Evolutionary conservation across 2,888 invertebrate genomes (phyloP), one percentile per base, ranked within the genome.

Genomic region (Pyrgus malvae): DNA sequence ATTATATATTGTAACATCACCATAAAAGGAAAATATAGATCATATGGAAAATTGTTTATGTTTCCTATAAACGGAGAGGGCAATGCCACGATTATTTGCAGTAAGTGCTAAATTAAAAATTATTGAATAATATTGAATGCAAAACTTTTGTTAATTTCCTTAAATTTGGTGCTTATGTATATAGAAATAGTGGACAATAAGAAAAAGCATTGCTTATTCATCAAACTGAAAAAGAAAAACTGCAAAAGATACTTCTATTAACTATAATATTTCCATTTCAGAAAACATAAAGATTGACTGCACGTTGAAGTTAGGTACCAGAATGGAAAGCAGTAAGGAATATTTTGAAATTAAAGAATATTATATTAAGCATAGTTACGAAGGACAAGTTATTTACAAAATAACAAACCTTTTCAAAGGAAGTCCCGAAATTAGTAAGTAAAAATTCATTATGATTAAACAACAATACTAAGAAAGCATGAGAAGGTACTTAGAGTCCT

Each of bases 51-150:
- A 23, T 63, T 84, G 27, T 66, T 83, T 0, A 60, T 78, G 67
- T 83, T 84, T 19, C 65, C 70, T 0, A 72, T 83, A 5, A 66
- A 84, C 33, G 83, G 83, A 9, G 74, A 78, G 7, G 84, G 84
- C 0, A 70, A 77, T 12, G 65, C 77, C 6, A 65, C 65, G 11
- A 77, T 85, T 31, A 72, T 64, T 62, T 77, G 80, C 63, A 71
- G 83, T 83, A 69, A 76, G 83, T 75, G 27, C 33, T 9, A 7
- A 29, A 29, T n/a, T n/a, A 29, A 9, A 3, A 9, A 2, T 6
- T 9, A 29, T 29, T 29, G 4, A 9, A 11, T 40, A 16, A 11
- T 40, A 16, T n/a, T n/a, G n/a, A n/a, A n/a, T n/a, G n/a, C n/a
- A n/a, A n/a, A n/a, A n/a, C n/a, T n/a, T n/a, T n/a, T n/a, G n/a